These are phyloP conservation scores for Hirtodrosophila alboralis DNA, from an alignment of 2,888 invertebrate species.

Conservation along the genomic window DNA sequence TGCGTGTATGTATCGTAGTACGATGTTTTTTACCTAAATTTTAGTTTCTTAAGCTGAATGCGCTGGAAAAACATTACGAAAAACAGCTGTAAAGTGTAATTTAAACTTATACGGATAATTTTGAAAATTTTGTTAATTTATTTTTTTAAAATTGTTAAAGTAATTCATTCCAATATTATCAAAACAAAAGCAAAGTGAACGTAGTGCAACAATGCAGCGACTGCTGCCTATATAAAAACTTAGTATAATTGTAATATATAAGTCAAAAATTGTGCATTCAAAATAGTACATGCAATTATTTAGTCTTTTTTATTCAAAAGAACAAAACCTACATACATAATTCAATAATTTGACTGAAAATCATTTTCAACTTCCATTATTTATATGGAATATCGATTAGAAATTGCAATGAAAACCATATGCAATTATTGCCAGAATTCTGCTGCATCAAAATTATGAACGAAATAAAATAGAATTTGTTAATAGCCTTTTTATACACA, in stretches of 20 bases:
- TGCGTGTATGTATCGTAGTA: conserved; percentile 25
- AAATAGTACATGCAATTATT: conserved; percentile 46
- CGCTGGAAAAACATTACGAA: conserved; percentile 22
- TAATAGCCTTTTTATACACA: conserved; percentile 62
- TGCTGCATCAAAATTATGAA: conserved; percentile 60
- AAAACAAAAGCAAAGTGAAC: conserved; percentile 39
- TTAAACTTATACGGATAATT: conserved; percentile 34
- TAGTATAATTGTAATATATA: conserved; percentile 72
- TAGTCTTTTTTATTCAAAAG: conserved; percentile 42
- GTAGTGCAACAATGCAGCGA: conserved; percentile 50
- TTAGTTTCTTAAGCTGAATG: conserved; percentile 39
- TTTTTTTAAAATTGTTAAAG: conserved; percentile 58
- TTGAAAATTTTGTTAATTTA: conserved; percentile 63
- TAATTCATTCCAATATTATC: conserved; percentile 65
- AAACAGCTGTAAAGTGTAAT: conserved; percentile 50
- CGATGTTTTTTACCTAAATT: conserved; percentile 49
- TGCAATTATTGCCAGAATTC: conserved; percentile 33
- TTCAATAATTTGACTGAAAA: conserved; percentile 58
- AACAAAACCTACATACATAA: conserved; percentile 56
- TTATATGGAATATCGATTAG: conserved; percentile 24
- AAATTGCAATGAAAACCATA: conserved; percentile 18
- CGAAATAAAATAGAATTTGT: conserved; percentile 75
- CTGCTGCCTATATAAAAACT: conserved; percentile 44
- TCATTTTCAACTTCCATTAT: conserved; percentile 33
- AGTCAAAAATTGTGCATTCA: conserved; percentile 56